Percentiles rank a stretch among this genome's conserved stretches.
phyloP scores from a whole-genome alignment of 2,888 invertebrate genomes.

The Seira sanloemensis region DNA sequence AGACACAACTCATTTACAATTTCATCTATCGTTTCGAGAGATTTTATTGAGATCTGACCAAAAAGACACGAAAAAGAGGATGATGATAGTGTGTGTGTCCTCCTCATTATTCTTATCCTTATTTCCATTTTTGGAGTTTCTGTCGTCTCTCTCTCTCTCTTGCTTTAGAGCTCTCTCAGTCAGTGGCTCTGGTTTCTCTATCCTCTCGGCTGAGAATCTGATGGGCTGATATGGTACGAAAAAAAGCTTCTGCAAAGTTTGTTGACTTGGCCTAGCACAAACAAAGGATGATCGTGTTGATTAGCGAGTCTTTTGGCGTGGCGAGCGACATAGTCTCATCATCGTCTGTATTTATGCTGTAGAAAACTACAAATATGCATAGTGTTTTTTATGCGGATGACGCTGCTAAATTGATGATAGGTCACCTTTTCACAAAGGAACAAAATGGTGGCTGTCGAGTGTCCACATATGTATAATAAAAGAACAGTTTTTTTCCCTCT shows the following conservation, averaged over 20 bases:
- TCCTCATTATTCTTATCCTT: background rate
- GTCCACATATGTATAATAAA: background rate
- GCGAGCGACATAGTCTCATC: constrained; percentile 15
- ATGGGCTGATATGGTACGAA: constrained; percentile 6
- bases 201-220: background rate
- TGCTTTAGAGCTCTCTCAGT: background rate
- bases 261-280: constrained; percentile 51
- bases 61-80: too few relatives aligned
- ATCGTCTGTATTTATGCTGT: constrained; percentile 26
- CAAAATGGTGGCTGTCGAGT: background rate
- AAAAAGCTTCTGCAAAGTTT: constrained; percentile 57
- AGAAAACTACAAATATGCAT: constrained; percentile 5
- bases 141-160: background rate
- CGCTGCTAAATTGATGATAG: constrained; percentile 18
- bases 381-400: background rate
- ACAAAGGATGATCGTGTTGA: constrained; percentile 46
- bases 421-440: constrained; percentile 24
- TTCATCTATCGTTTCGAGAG: too few relatives aligned
- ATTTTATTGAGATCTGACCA: too few relatives aligned
- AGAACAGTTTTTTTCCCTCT: background rate
- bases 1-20: too few relatives aligned
- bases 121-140: background rate
- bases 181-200: constrained; percentile 12
- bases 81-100: background rate
- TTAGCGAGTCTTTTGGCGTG: background rate